These are phyloP conservation scores for Zoroaster sp. DNA, from an alignment of 53 echinoderm and acorn worm genomes.

Conservation along the genomic window DNA sequence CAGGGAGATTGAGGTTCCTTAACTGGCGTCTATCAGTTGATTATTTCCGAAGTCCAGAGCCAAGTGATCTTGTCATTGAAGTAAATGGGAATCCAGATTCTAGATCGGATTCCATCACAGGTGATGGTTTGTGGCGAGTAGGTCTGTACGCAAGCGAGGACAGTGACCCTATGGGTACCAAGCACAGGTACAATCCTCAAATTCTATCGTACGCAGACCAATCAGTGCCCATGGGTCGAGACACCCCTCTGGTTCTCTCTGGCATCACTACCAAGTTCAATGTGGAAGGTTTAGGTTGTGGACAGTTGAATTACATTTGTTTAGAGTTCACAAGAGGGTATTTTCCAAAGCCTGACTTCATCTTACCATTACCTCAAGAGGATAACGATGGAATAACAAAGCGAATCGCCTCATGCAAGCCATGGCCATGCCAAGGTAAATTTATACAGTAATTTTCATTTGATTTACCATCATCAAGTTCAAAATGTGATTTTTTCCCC, in stretches of 20 bases:
- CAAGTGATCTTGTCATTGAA: neutral
- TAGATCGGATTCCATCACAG: conserved; percentile 24
- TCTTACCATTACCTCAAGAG: conserved; percentile 19
- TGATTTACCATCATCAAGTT: neutral
- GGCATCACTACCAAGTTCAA: neutral
- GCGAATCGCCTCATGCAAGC: conserved; percentile 35
- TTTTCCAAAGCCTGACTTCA: conserved; percentile 26
- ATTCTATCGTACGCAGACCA: conserved; percentile 5
- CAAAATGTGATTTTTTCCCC: too few species aligned
- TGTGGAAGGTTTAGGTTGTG: conserved; percentile 33
- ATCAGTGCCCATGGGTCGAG: neutral
- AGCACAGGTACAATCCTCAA: conserved; percentile 33
- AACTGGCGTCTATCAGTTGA: neutral
- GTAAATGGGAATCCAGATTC: neutral
- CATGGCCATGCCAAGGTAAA: conserved; percentile 46
- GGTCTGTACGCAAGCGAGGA: conserved; percentile 52
- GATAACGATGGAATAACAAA: conserved; percentile 21
- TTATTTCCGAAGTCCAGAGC: neutral
- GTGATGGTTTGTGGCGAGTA: conserved; percentile 61
- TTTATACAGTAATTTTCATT: neutral
- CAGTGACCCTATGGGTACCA: conserved; percentile 2
- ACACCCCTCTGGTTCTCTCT: neutral
- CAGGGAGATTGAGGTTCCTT: neutral
- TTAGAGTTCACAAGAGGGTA: conserved; percentile 58
- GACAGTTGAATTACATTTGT: conserved; percentile 44